Evolutionary conservation across 2,113 vertebrate genomes (phyloP), one percentile per base, ranked within the genome.

Genomic region (Antidorcas marsupialis): DNA sequence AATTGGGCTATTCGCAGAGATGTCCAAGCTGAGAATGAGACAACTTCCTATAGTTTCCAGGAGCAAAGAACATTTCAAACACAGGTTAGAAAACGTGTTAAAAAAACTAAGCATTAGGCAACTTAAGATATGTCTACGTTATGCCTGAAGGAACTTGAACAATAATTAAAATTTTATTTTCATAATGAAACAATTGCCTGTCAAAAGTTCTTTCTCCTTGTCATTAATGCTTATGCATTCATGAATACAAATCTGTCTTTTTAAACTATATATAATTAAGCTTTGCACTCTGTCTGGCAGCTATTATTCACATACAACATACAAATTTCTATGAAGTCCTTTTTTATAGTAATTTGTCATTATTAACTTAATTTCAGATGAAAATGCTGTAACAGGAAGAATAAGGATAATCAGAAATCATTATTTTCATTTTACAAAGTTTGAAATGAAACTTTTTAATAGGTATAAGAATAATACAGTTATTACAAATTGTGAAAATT

Each of bases 331-430:
- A 27, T 71, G 36, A 89, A 87, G 27, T 79, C 19, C 43, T 67
- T 87, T 79, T 95, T 91, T 16, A 78, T 78, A 96, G 33, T 62
- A 92, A 97, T 97, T 94, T 97, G 52, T 87, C 60, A 90, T 55
- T 97, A 50, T 92, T 97, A 96, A 94, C 23, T 79, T 94, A 92
- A 79, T 96, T 30, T 60, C 6, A 21, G 92, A 52, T 94, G 52
- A 88, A 96, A 96, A 95, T 96, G 5, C 93, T 45, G 7, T 57
- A 71, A 55, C 53, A 78, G 10, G 43, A 96, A 98, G 43, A 97
- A 84, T 81, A 89, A 93, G 47, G 39, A 43, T 87, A 96, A 96
- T 97, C 90, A 97, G 64, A 95, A 95, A 97, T 95, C 47, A 97
- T 87, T 94, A 82, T 97, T 96, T 94, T 98, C 79, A 94, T 89